Percentiles rank a stretch among this genome's conserved stretches.
Evolutionary conservation across 2,888 invertebrate species (phyloP).

Genomic region (Ceramica pisi): DNA sequence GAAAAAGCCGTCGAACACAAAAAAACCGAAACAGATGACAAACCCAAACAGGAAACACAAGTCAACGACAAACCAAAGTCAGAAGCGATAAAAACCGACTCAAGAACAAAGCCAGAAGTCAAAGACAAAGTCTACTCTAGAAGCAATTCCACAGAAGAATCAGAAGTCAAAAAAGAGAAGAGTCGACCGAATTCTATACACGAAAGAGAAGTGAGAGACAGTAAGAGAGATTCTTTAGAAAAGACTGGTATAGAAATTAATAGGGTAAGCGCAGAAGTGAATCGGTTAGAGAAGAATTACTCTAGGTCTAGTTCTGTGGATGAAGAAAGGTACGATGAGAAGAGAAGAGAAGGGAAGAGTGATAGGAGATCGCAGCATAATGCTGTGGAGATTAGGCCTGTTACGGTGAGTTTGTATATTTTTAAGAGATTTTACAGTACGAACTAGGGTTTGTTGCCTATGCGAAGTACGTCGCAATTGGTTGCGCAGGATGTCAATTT

Average conservation of each 20-base stretch:
- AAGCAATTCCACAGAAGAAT: constrained; percentile 65
- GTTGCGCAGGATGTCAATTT: too few species aligned
- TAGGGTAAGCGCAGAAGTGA: constrained; percentile 72
- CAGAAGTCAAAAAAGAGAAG: constrained; percentile 45
- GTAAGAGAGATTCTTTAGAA: constrained; percentile 62
- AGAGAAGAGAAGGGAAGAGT: constrained; percentile 68
- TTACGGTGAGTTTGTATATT: constrained; percentile 76
- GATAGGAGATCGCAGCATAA: constrained; percentile 75
- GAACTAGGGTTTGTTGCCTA: too few species aligned
- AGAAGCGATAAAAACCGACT: constrained; percentile 48
- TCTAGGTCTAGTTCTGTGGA: constrained; percentile 81
- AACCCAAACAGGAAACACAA: constrained; percentile 54
- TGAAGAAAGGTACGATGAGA: constrained; percentile 70
- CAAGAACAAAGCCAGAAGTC: constrained; percentile 63
- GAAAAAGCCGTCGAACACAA: constrained; percentile 86
- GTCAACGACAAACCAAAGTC: constrained; percentile 72
- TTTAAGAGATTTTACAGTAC: neutral
- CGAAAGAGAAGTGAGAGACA: constrained; percentile 50
- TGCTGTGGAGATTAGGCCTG: constrained; percentile 82
- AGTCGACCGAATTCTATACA: constrained; percentile 67
- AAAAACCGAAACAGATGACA: constrained; percentile 67
- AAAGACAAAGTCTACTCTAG: constrained; percentile 64
- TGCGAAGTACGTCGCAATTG: too few species aligned
- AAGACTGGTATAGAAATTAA: constrained; percentile 65
- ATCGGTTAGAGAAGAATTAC: constrained; percentile 76